Base-by-base conservation (phyloP, 2,797 vertebrate genomes). In the Peromyscus eremicus region DNA sequence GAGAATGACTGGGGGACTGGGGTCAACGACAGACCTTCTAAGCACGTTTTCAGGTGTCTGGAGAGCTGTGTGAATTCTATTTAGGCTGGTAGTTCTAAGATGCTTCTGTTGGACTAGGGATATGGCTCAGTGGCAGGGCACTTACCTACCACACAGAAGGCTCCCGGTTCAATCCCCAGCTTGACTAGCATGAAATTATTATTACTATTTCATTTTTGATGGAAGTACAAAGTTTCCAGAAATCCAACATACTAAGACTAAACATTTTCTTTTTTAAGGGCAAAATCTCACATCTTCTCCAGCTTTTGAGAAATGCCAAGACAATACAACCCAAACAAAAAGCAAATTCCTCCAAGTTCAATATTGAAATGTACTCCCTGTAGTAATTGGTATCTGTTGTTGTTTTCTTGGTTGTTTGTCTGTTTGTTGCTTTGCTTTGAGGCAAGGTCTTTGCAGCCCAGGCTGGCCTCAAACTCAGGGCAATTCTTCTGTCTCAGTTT, bases 91-190 rank as follows among this genome's bases (percentile, higher is more conserved):
- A 52, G 16, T 83, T 97, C 91, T 37, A 29, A 8, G 6, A 12
- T 0, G 1, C 1, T 37, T 0, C 2, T 19, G 4, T 0, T 16
- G 4, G 34, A 8, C 43, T 86, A 43, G 10, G 10, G 4, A 16
- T 64, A 13, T 80, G 43, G 94, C 64, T 86, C 34, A 80, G 52
- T 71, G 89, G 73, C 23, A 86, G 25, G 25, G 6, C 0, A 2
- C 1, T 71, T 86, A 75, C 40, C 94, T 71, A 17, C 7, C 64
- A 86, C 14, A 11, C 21, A 13, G 3, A 13, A 86, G 89, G 82
- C 14, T 19, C 82, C 13, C 3, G 82, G 94, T 91, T 94, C 82
- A 43, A 94, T 62, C 40, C 94, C 70, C 64, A 19, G 73, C 12
- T 2, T 34, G 46, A 19, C 80, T 17, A 43, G 13, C 6, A 19